These are phyloP conservation scores for Metacarcinus magister DNA, from an alignment of 2,888 invertebrate genomes.

Conservation along the genomic window DNA sequence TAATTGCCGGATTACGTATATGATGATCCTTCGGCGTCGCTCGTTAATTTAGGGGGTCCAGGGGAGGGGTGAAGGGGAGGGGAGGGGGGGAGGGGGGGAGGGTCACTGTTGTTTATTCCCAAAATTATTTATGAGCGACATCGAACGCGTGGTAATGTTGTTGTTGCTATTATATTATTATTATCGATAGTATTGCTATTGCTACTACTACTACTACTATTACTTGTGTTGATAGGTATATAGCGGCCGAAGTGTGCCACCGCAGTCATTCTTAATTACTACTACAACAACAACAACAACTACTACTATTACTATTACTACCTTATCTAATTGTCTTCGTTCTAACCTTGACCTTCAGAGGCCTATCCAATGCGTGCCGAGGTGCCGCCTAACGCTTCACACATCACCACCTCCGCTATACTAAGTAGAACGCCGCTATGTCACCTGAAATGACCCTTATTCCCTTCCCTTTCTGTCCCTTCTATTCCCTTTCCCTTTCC, in stretches of 20 bases:
- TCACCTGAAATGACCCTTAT: background rate
- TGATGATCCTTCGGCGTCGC: constrained; percentile 53
- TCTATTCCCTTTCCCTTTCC: background rate
- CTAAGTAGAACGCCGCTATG: background rate
- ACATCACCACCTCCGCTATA: background rate
- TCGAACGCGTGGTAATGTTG: background rate
- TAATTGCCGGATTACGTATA: constrained; percentile 49
- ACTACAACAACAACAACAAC: background rate
- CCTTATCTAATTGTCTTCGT: background rate
- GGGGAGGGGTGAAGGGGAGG: background rate
- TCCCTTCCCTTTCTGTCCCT: background rate
- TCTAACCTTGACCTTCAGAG: background rate
- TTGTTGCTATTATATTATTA: constrained; percentile 35
- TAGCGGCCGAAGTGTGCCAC: too few relatives aligned
- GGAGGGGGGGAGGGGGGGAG: background rate
- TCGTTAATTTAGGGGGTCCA: constrained; percentile 18
- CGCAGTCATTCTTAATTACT: too few relatives aligned
- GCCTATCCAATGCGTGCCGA: background rate
- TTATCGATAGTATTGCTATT: constrained; percentile 12
- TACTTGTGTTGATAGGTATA: background rate
- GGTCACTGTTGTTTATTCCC: constrained; percentile 31
- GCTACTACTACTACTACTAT: background rate
- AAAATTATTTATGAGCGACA: constrained; percentile 31
- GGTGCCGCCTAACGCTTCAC: background rate
- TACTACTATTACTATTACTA: background rate